Evolutionary conservation across 2,797 vertebrate genomes (phyloP).

Genomic region (Galaxias olidus): DNA sequence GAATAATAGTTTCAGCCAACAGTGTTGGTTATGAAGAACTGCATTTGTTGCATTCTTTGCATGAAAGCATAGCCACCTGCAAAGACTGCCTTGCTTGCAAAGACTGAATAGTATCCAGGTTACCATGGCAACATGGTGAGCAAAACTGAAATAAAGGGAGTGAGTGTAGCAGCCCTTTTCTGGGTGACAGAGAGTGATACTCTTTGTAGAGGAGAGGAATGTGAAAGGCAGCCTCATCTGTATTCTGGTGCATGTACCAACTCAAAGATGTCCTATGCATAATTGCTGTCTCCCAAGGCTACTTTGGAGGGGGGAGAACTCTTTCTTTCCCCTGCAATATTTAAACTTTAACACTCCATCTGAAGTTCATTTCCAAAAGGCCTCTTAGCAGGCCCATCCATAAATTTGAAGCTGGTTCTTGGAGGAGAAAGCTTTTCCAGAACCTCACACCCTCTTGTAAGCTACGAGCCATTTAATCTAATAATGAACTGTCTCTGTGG

Average conservation of each 20-base stretch:
- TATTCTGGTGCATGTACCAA: slow-evolving; percentile 71
- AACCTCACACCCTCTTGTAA: slow-evolving; percentile 2
- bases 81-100: slow-evolving; percentile 55
- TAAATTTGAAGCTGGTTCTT: slow-evolving; percentile 32
- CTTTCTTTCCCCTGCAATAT: slow-evolving; percentile 18
- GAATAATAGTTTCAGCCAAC: slow-evolving; percentile 8
- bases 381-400: slow-evolving; percentile 13
- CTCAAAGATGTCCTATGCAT: slow-evolving; percentile 70
- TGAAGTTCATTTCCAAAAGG: slow-evolving; percentile 31
- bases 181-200: slow-evolving; percentile 52
- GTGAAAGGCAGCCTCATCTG: slow-evolving; percentile 73
- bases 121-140: slow-evolving; percentile 73
- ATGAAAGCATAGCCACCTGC: slow-evolving; percentile 65
- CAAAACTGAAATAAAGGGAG: slow-evolving; percentile 66
- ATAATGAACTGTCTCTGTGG: slow-evolving; percentile 34
- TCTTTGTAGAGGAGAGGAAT: slow-evolving; percentile 55
- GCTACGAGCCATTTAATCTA: slow-evolving; percentile 16
- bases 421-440: slow-evolving; percentile 32
- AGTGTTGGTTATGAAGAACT: slow-evolving; percentile 35
- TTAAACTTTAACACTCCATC: slow-evolving; percentile 43
- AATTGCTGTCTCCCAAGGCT: slow-evolving; percentile 54
- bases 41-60: slow-evolving; percentile 43
- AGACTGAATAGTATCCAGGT: slow-evolving; percentile 73
- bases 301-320: slow-evolving; percentile 35
- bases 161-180: slow-evolving; percentile 56